These are phyloP conservation scores for Polypedilum vanderplanki DNA, from an alignment of 1,140 invertebrate species.

Conservation along the genomic window DNA sequence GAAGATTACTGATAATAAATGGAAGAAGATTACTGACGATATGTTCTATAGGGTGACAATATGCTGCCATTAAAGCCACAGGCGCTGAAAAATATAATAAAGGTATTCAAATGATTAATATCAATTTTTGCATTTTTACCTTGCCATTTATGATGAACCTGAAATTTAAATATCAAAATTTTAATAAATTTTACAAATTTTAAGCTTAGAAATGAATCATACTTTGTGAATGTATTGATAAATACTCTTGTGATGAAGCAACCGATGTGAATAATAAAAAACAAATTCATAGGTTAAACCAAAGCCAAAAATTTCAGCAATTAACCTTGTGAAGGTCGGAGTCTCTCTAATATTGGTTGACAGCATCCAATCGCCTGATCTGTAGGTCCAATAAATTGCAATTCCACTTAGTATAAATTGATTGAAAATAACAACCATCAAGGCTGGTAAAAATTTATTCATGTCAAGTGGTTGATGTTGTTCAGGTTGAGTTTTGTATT, in stretches of 20 bases:
- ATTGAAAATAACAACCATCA: constrained; percentile 68
- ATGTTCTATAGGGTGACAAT: constrained; percentile 82
- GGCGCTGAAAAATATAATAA: constrained; percentile 46
- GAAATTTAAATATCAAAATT: background rate
- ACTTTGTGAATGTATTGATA: constrained; percentile 80
- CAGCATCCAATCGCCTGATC: constrained; percentile 46
- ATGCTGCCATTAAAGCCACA: constrained; percentile 70
- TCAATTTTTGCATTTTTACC: too few relatives aligned
- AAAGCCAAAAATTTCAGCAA: constrained; percentile 64
- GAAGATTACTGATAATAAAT: constrained; percentile 63
- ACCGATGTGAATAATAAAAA: constrained; percentile 82
- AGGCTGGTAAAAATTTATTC: constrained; percentile 50
- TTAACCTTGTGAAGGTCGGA: constrained; percentile 69
- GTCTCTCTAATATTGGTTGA: constrained; percentile 51
- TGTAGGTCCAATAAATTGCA: constrained; percentile 57
- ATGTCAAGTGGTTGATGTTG: constrained; percentile 66
- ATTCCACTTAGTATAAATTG: constrained; percentile 54
- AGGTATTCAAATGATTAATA: too few relatives aligned
- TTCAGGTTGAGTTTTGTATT: constrained; percentile 74
- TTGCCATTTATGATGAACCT: background rate
- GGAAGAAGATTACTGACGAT: constrained; percentile 75
- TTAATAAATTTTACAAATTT: constrained; percentile 47
- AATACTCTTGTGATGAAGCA: constrained; percentile 63
- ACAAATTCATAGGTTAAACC: constrained; percentile 70
- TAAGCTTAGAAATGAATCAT: constrained; percentile 69